phyloP scores from a whole-genome alignment of 2,113 vertebrate species.

The Cyanoderma ruficeps region DNA sequence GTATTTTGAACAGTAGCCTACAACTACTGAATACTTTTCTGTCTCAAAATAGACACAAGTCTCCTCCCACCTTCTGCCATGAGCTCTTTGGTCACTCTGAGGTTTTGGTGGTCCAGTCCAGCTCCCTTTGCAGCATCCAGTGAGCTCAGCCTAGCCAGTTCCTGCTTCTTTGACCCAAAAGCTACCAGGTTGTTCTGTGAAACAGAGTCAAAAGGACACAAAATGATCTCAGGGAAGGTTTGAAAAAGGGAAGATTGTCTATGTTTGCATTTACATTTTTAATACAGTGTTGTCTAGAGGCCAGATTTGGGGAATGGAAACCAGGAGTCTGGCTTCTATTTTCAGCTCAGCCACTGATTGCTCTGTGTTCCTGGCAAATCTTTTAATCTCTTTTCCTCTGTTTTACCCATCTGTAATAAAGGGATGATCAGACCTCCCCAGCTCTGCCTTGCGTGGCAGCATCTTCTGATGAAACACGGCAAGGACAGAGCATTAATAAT shows the following conservation, averaged over 20 bases:
- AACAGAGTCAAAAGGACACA: constrained; percentile 4
- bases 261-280: constrained; percentile 54
- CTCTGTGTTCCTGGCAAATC: constrained; percentile 52
- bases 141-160: not conserved
- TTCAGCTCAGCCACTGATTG: constrained; percentile 49
- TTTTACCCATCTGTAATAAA: constrained; percentile 53
- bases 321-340: constrained; percentile 49
- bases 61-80: constrained; percentile 50
- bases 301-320: constrained; percentile 45
- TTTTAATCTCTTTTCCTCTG: constrained; percentile 61
- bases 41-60: constrained; percentile 44
- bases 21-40: constrained; percentile 30
- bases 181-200: not conserved
- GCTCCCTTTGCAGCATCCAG: not conserved
- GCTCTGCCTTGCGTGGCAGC: not conserved
- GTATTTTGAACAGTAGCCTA: constrained; percentile 6
- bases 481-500: constrained; percentile 21
- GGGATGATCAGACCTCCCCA: constrained; percentile 19
- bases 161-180: not conserved
- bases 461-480: not conserved
- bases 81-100: constrained; percentile 9
- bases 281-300: constrained; percentile 49
- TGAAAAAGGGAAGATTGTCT: not conserved
- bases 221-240: not conserved
- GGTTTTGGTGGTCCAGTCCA: constrained; percentile 7